A percentile compares a stretch with the other conserved stretches of the same genome.
Evolutionary conservation across 2,888 invertebrate species (phyloP).

Genomic region (Caenorhabditis sp.): DNA sequence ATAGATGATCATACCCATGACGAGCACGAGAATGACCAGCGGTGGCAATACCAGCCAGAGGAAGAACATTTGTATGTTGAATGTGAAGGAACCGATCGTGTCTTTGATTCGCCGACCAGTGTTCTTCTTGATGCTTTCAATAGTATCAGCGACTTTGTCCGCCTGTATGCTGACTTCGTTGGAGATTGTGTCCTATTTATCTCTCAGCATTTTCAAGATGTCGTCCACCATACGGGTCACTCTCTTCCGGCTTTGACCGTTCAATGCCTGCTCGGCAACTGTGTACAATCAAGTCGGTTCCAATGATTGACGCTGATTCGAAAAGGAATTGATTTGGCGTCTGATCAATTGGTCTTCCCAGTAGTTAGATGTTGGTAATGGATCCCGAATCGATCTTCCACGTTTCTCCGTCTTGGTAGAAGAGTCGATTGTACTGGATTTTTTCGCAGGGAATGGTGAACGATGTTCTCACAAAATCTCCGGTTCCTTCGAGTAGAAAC

Average conservation of each 20-base stretch:
- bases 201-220: background rate
- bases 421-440: background rate
- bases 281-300: background rate
- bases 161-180: too few species aligned
- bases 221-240: background rate
- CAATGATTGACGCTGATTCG: background rate
- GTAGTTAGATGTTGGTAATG: background rate
- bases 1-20: background rate
- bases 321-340: conserved; percentile 4
- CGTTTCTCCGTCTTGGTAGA: background rate
- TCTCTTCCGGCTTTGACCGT: background rate
- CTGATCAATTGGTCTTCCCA: background rate
- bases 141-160: too few species aligned
- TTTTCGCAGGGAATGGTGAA: background rate
- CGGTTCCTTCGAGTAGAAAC: conserved; percentile 5
- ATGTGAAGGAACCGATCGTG: too few species aligned
- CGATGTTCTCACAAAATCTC: background rate
- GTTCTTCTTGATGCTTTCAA: too few species aligned
- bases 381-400: background rate
- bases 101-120: too few species aligned
- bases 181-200: too few species aligned
- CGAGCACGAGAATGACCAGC: background rate
- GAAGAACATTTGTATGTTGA: too few species aligned
- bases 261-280: background rate
- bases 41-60: too few species aligned